Percentiles rank a stretch among this genome's conserved stretches.
phyloP scores from a whole-genome alignment of 2,113 vertebrate genomes.

The Sclerurus mexicanus region DNA sequence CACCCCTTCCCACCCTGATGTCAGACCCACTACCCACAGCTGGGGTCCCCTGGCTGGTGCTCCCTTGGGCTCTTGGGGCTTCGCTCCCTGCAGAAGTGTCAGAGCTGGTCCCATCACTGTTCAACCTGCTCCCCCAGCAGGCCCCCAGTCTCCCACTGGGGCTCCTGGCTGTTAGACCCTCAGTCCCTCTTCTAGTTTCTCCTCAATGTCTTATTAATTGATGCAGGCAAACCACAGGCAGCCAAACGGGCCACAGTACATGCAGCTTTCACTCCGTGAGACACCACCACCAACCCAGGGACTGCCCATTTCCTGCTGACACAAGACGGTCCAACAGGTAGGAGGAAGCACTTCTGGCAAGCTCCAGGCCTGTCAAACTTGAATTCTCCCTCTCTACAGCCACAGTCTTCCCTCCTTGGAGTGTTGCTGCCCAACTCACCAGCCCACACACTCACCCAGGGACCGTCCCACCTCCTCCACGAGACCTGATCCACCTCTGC shows the following conservation, averaged over 20 bases:
- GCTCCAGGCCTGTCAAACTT: neutral
- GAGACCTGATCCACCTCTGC: neutral
- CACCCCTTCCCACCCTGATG: neutral
- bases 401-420: neutral
- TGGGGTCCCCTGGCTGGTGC: neutral
- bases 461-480: neutral
- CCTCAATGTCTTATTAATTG: neutral
- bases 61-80: neutral
- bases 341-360: neutral
- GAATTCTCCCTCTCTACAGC: neutral
- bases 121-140: neutral
- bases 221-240: neutral
- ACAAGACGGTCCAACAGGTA: accelerated
- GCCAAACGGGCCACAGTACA: neutral
- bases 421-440: accelerated
- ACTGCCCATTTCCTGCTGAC: accelerated
- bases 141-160: no score
- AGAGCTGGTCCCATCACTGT: neutral
- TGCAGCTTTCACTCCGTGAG: neutral
- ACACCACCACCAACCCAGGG: neutral
- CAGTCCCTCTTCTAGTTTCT: neutral
- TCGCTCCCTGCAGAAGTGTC: neutral
- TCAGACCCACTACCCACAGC: neutral
- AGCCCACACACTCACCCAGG: neutral
- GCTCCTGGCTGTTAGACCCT: neutral